Evolutionary conservation across 2,797 vertebrate genomes (phyloP).

Genomic region (Helarctos malayanus): DNA sequence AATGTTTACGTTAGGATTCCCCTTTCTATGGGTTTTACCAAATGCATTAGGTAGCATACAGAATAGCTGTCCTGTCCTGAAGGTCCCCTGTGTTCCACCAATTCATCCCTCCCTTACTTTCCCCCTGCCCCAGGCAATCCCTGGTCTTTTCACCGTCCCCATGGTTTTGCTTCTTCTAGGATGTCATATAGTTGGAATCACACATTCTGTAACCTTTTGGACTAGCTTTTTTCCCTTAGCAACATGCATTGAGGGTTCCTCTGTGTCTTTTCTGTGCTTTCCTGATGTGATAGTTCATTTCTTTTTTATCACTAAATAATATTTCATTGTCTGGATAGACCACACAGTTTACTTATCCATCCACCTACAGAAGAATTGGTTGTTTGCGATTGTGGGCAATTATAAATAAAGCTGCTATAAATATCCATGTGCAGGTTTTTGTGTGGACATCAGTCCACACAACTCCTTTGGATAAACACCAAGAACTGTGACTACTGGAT

Average conservation of each 20-base stretch:
- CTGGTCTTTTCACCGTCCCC: neutral
- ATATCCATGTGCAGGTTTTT: neutral
- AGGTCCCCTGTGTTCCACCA: neutral
- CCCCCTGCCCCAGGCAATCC: too few species aligned
- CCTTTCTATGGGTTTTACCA: neutral
- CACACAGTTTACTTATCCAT: neutral
- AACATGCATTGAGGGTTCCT: neutral
- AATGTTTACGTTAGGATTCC: neutral
- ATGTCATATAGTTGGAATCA: neutral
- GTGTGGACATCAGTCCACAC: neutral
- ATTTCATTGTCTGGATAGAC: neutral
- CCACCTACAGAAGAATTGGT: neutral
- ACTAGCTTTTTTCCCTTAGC: neutral
- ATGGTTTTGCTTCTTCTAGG: constrained; percentile 6
- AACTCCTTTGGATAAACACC: neutral
- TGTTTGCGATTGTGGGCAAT: neutral
- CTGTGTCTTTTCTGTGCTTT: neutral
- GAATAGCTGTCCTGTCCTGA: neutral
- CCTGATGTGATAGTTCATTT: neutral
- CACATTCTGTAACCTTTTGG: neutral
- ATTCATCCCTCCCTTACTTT: neutral
- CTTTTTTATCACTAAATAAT: neutral
- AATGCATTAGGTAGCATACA: neutral
- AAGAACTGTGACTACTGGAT: neutral
- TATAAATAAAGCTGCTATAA: neutral